Conservation (phyloP, 2,113 vertebrate species). For the Egretta garzetta region DNA sequence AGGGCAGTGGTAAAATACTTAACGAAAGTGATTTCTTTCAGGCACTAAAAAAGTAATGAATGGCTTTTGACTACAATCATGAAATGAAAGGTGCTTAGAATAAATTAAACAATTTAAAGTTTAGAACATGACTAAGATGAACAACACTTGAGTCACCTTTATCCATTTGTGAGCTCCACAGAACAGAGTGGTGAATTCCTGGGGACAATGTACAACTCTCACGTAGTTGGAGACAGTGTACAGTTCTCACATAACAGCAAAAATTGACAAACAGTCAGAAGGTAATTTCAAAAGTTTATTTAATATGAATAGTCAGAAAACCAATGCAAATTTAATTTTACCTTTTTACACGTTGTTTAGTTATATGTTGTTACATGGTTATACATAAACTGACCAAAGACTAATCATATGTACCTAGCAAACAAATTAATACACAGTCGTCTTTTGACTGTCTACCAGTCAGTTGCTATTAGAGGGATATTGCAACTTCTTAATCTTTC, state of each 20-base stretch:
- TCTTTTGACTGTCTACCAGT: background rate
- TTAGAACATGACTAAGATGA: background rate
- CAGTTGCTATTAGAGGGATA: background rate
- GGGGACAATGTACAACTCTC: accelerated
- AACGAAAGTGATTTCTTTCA: background rate
- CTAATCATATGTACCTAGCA: background rate
- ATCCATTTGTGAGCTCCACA: background rate
- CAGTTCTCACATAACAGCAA: background rate
- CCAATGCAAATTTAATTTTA: background rate
- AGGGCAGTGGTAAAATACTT: background rate
- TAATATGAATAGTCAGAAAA: background rate
- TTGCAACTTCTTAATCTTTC: background rate
- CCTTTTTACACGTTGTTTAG: background rate
- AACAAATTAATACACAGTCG: background rate
- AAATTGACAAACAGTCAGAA: background rate
- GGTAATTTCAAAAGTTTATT: background rate
- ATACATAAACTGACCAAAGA: background rate
- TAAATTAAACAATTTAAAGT: background rate
- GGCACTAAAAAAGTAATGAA: background rate
- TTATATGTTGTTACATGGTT: background rate
- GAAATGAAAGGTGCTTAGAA: background rate
- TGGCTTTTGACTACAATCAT: background rate
- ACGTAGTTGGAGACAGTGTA: background rate
- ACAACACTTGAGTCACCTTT: background rate
- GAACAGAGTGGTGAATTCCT: background rate